A percentile compares a stretch with the other conserved stretches of the same genome.
These are phyloP conservation scores for Agrotis ipsilon DNA, from an alignment of 2,888 invertebrate species.

Conservation along the genomic window DNA sequence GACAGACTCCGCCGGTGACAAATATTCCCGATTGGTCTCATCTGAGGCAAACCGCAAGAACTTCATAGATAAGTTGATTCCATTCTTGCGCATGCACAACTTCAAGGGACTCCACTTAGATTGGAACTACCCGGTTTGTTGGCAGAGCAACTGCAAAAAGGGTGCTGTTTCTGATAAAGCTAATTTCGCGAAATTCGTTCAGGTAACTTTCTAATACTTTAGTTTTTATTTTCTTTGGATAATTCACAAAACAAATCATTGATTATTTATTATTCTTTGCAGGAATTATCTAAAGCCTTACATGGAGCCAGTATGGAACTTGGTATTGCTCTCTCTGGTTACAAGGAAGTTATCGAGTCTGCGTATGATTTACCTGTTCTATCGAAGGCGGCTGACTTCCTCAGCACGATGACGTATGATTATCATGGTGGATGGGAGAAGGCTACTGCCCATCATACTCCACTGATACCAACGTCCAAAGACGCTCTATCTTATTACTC, in stretches of 20 bases:
- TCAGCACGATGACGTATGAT: conserved; percentile 97
- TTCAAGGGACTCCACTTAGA: conserved; percentile 97
- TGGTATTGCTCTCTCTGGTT: conserved; percentile 96
- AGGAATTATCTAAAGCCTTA: conserved; percentile 93
- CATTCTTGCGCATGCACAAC: conserved; percentile 94
- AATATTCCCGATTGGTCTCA: conserved; percentile 95
- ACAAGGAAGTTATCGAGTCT: conserved; percentile 96
- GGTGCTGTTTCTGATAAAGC: conserved; percentile 95
- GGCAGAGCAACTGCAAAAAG: conserved; percentile 97
- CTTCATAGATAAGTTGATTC: conserved; percentile 93
- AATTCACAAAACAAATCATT: neutral
- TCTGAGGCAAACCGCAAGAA: conserved; percentile 92
- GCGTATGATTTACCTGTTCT: conserved; percentile 95
- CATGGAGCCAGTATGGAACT: conserved; percentile 93
- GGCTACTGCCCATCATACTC: conserved; percentile 95
- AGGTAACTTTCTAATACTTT: conserved; percentile 83
- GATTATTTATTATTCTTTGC: conserved; percentile 32
- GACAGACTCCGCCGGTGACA: conserved; percentile 97
- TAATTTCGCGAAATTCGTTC: conserved; percentile 94
- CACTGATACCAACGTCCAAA: conserved; percentile 92
- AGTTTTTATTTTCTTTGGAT: neutral
- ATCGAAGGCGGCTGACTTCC: conserved; percentile 94
- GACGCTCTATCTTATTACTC: conserved; percentile 95
- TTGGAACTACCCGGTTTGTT: conserved; percentile 98
- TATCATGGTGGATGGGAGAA: conserved; percentile 97